Percentiles rank a stretch among this genome's conserved stretches.
phyloP scores from a whole-genome alignment of 2,113 vertebrate species.

The Lepus europaeus region DNA sequence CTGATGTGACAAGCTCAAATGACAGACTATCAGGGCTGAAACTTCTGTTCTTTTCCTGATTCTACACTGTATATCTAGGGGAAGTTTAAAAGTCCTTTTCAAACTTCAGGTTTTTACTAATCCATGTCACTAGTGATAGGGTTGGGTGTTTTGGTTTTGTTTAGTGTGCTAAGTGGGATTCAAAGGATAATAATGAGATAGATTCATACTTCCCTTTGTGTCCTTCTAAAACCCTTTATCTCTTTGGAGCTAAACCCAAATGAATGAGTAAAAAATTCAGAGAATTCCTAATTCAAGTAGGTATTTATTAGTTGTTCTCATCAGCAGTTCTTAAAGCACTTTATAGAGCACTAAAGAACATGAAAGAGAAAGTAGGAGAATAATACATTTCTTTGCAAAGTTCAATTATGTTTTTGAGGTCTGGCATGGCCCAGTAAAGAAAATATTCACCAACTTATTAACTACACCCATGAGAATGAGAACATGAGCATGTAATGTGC shows the following conservation, averaged over 20 bases:
- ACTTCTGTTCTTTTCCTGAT: not conserved
- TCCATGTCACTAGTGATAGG: not conserved
- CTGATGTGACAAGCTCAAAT: not conserved
- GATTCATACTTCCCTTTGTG: not conserved
- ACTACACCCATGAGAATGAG: not conserved
- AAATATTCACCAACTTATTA: not conserved
- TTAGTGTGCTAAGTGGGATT: not conserved
- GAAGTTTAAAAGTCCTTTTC: not conserved
- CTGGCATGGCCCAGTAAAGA: not conserved
- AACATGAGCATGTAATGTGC: not conserved
- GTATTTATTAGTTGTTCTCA: not conserved
- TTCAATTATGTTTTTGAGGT: not conserved
- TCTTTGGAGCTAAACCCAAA: conserved; percentile 20
- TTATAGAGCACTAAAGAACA: not conserved
- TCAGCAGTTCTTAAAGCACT: not conserved
- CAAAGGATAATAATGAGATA: conserved; percentile 19
- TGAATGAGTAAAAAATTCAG: conserved; percentile 22
- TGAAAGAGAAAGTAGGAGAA: not conserved
- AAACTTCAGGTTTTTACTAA: not conserved
- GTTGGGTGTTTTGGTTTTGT: not conserved
- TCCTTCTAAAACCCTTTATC: not conserved
- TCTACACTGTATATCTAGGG: not conserved
- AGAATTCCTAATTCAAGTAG: not conserved
- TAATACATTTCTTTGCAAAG: not conserved
- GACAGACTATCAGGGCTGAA: not conserved